Evolutionary conservation across 2,888 invertebrate species (phyloP).

Genomic region (Oligia strigilis): DNA sequence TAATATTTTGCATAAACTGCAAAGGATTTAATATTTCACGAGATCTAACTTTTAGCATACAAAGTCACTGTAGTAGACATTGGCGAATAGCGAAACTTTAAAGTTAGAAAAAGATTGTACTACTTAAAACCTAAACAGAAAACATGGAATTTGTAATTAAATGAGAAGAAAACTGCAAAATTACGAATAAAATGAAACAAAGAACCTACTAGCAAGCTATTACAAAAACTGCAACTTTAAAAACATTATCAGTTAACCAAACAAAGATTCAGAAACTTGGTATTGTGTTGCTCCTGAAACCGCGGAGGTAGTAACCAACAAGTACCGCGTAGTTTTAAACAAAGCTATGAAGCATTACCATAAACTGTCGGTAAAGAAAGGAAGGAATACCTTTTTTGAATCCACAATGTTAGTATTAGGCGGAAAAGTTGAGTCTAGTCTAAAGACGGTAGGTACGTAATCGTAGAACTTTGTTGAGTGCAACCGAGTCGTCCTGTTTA

Average conservation of each 20-base stretch:
- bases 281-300: slow-evolving; percentile 85
- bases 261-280: slow-evolving; percentile 85
- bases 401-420: slow-evolving; percentile 83
- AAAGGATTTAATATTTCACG: not conserved
- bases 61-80: not conserved
- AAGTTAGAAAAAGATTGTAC: not conserved
- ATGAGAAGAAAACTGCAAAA: slow-evolving; percentile 19
- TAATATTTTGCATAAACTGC: not conserved
- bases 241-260: slow-evolving; percentile 76
- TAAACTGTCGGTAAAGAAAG: slow-evolving; percentile 84
- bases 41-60: not conserved
- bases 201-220: slow-evolving; percentile 39
- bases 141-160: not conserved
- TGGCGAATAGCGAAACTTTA: not conserved
- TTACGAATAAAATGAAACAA: slow-evolving; percentile 36
- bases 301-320: slow-evolving; percentile 82
- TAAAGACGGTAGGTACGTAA: slow-evolving; percentile 79
- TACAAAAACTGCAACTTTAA: slow-evolving; percentile 66
- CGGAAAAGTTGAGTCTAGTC: slow-evolving; percentile 85
- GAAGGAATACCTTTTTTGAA: slow-evolving; percentile 87
- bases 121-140: not conserved
- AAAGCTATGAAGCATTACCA: slow-evolving; percentile 87
- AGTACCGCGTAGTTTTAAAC: slow-evolving; percentile 88
- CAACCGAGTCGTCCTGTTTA: slow-evolving; percentile 77
- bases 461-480: slow-evolving; percentile 69